Conservation (phyloP, 2,113 vertebrate genomes). For the Formicarius rufipectus region DNA sequence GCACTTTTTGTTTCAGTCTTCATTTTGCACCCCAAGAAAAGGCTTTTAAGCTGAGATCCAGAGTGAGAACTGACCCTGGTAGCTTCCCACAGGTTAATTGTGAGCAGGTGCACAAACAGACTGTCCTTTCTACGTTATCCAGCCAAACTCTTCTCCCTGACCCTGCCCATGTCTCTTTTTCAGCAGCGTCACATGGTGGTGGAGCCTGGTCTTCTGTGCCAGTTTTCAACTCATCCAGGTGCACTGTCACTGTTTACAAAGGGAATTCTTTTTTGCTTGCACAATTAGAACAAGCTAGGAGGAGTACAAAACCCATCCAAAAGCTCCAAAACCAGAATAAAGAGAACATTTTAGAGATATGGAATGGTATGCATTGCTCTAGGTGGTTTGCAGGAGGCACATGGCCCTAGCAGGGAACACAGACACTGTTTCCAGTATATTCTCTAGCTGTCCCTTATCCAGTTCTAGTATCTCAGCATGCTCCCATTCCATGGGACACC, state of each 20-base stretch:
- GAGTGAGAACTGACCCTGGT: background rate
- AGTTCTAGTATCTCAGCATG: background rate
- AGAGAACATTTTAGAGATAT: background rate
- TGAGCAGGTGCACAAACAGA: background rate
- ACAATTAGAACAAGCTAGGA: background rate
- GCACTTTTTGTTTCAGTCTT: background rate
- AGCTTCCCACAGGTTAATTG: background rate
- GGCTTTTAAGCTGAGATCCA: background rate
- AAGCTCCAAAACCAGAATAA: rapidly evolving
- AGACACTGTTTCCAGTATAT: rapidly evolving
- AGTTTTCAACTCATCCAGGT: background rate
- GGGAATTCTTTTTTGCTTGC: background rate
- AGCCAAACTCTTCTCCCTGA: background rate
- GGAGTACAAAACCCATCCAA: background rate
- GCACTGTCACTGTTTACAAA: background rate
- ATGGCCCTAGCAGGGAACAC: background rate
- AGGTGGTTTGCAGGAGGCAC: background rate
- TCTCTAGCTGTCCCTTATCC: background rate
- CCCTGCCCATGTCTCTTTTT: background rate
- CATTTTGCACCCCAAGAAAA: background rate
- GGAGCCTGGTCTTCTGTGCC: background rate
- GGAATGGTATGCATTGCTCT: background rate
- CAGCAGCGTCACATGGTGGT: background rate
- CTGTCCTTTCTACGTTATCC: background rate
- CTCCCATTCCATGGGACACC: background rate